Conservation (phyloP, 2,113 vertebrate species). For the Callopanchax toddi region DNA sequence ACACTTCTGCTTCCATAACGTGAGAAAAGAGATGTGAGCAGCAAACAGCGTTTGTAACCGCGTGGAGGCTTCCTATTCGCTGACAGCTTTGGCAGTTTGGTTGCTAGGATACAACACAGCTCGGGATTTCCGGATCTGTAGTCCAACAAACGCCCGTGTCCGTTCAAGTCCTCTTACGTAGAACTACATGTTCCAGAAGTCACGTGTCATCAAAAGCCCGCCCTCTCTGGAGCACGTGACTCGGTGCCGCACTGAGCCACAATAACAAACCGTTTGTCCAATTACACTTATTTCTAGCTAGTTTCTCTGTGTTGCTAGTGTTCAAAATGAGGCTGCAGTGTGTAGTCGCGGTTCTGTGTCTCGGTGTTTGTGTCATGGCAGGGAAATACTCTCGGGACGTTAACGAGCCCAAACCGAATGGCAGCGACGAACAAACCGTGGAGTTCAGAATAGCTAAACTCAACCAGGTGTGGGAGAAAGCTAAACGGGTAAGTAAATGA, state of each 20-base stretch:
- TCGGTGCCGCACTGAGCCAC: not conserved
- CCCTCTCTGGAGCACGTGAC: slow-evolving; percentile 62
- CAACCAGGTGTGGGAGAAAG: slow-evolving; percentile 95
- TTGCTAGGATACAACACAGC: slow-evolving; percentile 47
- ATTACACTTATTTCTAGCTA: too few species aligned
- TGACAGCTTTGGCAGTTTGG: slow-evolving; percentile 24
- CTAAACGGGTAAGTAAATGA: slow-evolving; percentile 87
- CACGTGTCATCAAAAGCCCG: not conserved
- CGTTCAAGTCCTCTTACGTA: fast-evolving
- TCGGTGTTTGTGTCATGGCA: slow-evolving; percentile 60
- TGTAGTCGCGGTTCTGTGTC: slow-evolving; percentile 50
- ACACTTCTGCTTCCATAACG: too few species aligned
- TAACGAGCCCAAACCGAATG: slow-evolving; percentile 79
- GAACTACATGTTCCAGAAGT: slow-evolving; percentile 70
- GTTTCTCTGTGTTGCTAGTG: not conserved
- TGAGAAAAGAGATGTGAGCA: not conserved
- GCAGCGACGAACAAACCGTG: slow-evolving; percentile 55
- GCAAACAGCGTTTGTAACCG: slow-evolving; percentile 18
- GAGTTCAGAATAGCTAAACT: slow-evolving; percentile 91
- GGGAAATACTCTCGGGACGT: slow-evolving; percentile 88
- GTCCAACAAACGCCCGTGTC: slow-evolving; percentile 11
- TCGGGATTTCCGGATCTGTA: slow-evolving; percentile 45
- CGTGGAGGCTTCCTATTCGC: slow-evolving; percentile 76
- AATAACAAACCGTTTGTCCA: not conserved
- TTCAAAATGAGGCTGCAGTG: slow-evolving; percentile 51